Evolutionary conservation across 2,797 vertebrate genomes (phyloP), one percentile per base, ranked within the genome.

Genomic region (Phataginus tricuspis): DNA sequence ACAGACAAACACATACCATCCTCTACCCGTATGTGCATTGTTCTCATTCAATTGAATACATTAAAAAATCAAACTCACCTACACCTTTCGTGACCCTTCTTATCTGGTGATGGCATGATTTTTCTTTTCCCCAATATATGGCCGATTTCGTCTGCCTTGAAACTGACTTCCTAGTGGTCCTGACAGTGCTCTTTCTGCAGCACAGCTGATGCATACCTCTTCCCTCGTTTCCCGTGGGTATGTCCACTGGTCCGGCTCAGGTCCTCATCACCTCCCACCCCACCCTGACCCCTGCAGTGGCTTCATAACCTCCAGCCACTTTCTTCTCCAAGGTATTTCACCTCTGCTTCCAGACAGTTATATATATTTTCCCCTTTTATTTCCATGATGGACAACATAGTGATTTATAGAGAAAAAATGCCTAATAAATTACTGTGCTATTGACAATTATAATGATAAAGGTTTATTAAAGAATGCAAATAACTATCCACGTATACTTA

Each of bases 381-480:
- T 37, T 86, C 49, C n/a, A 63, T n/a, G 4, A 57, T 39, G 16
- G 2, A 18, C 51, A 78, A 68, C 53, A 74, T 42, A 64, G 21
- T 93, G 57, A 93, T 34, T 86, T 95, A 78, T 1, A 74, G 59
- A 55, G 37, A 71, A 31, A 77, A 90, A 14, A 2, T 57, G 1
- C 16, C 80, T 93, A 85, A 71, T 75, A 92, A 84, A 79, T 68
- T 51, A 39, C 31, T 71, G 64, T 74, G 21, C 23, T 51, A 77
- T 15, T 69, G 49, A 69, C 27, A 84, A 92, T 85, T 64, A 82
- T 13, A 55, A 37, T 72, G 19, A 78, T 53, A 80, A 91, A 87
- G 42, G 83, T n/a, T 34, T 80, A 42, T 79, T 59, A 94, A 90
- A 49, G 63, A 88, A 90, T 80, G 8, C 10, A 90, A 97, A 34